Conservation (phyloP, 2,113 vertebrate species). For the Cephalopterus ornatus region DNA sequence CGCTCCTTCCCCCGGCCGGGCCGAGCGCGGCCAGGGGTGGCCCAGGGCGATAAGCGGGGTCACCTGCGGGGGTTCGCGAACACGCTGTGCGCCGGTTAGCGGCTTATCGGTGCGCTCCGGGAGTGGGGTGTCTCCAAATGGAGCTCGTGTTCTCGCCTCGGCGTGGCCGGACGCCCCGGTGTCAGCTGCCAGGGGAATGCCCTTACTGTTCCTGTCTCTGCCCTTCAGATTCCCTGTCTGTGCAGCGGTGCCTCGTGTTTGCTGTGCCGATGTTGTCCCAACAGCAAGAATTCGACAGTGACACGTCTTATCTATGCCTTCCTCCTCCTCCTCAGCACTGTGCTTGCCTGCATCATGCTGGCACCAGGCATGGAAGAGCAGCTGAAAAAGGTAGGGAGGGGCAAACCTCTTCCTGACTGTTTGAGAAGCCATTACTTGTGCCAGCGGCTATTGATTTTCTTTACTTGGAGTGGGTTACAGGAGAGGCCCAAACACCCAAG, state of each 20-base stretch:
- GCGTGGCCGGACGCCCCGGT: not conserved
- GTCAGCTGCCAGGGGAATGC: not conserved
- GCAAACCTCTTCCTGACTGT: not conserved
- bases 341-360: constrained; percentile 85
- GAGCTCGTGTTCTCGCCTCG: not conserved
- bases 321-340: constrained; percentile 84
- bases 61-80: fast-evolving
- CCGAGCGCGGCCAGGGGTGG: not conserved
- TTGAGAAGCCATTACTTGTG: not conserved
- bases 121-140: fast-evolving
- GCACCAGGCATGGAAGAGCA: constrained; percentile 80
- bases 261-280: constrained; percentile 85
- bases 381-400: constrained; percentile 80
- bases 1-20: too few species aligned
- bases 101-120: not conserved
- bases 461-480: not conserved
- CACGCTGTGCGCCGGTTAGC: fast-evolving
- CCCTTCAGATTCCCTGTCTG: constrained; percentile 83
- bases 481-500: not conserved
- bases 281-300: constrained; percentile 84
- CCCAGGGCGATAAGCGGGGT: not conserved
- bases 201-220: not conserved
- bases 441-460: not conserved
- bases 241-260: constrained; percentile 86
- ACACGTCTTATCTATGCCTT: constrained; percentile 88